Base-by-base conservation (phyloP, 2,888 invertebrate species). In the Scelioninae gen. 2 region DNA sequence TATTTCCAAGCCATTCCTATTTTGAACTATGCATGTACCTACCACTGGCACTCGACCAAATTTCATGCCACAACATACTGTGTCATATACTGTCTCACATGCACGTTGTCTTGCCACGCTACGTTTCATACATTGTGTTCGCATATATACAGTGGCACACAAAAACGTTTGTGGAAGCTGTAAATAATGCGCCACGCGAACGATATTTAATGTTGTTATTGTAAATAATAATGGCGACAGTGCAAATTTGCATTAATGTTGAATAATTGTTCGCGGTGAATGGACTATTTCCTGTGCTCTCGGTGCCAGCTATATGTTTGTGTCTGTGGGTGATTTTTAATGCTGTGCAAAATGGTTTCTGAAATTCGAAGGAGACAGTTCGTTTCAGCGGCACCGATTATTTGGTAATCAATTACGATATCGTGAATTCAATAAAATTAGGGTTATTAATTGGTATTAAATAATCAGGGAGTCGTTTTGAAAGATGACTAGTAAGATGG, bases 1-100 rank as follows among this genome's bases (percentile, higher is more conserved):
- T 81, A 82, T 81, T 83, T 82, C 83, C 82, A 83, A 83, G 81
- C 82, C 79, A 78, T 79, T 82, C 81, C 84, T 84, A 83, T 84
- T 83, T 83, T 73, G 80, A 80, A 78, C 80, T 78, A 80, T 81
- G 80, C 80, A 79, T 67, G 50, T 73, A 80, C 78, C 78, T 81
- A 72, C 69, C 74, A 79, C 82, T 83, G 84, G 83, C 84, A 81
- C 77, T 74, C 78, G 80, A 83, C 84, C 84, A 84, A 84, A 82
- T 81, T 78, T 80, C 80, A 76, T 78, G 77, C 73, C 76, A 61
- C 60, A 63, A 67, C 68, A 64, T 64, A 58, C 50, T 60, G 64
- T 64, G 64, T 55, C 71, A 72, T 72, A 71, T 65, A 63, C 67
- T 45, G 55, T 60, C 58, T 65, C 70, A 58, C 53, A 48, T 53